Base-by-base conservation (phyloP, 2,797 vertebrate species). In the Chelonia mydas region DNA sequence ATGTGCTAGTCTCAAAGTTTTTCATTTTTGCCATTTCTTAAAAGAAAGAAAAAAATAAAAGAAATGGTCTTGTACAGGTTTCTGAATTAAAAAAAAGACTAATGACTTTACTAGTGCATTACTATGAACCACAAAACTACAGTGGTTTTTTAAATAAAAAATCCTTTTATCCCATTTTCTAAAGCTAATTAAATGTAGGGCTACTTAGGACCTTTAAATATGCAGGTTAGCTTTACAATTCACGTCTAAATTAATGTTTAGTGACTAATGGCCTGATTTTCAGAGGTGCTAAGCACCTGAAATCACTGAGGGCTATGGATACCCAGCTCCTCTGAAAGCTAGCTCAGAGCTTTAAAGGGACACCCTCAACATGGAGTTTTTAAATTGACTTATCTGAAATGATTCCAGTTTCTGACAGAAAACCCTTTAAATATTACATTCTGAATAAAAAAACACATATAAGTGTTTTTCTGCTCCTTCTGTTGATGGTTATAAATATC, bases 11-110 rank as follows among this genome's bases (percentile, higher is more conserved):
- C 13, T 79, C 74, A 76, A 55, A 1, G 1, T 33, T 74, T 87
- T 89, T 90, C 91, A 80, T 61, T 95, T 97, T 93, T 96, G 87
- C 86, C 82, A 77, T 92, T 86, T 96, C 81, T 74, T 77, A 90
- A 33, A 88, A 65, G 61, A 68, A 68, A 77, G 88, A 80, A 45
- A 57, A 57, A 12, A 54, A 54, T 25, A 25, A 55, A 95, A 91
- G 78, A 94, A 82, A 25, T 37, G 72, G 61, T 68, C 33, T 41
- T n/a, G 25, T 79, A 89, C 95, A 83, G 87, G 90, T 92, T 94
- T 92, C 80, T 90, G 84, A 92, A 95, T 86, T 90, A 33, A 89
- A 76, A 94, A 86, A 86, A 94, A 81, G n/a, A 86, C 65, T 74
- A 27, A 76, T 45, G 11, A 28, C 41, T 76, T 76, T 47, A 45